Evolutionary conservation across 2,888 invertebrate species (phyloP), one percentile per base, ranked within the genome.

Genomic region (Platycheirus albimanus): DNA sequence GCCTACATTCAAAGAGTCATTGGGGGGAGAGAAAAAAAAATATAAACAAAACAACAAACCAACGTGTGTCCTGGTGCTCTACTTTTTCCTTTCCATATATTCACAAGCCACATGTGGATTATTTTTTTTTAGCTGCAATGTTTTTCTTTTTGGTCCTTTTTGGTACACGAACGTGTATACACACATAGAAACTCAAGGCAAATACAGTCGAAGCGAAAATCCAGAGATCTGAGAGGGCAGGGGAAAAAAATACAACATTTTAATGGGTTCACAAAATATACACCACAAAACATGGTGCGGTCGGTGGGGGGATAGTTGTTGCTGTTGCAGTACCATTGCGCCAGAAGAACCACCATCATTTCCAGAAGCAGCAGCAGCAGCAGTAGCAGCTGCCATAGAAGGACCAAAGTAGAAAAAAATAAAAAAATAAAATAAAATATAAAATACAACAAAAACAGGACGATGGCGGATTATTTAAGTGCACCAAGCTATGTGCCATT

Each of bases 11-110:
- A 76, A 70, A 36, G 63, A 19, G 13, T 20, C 8, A 19, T 3
- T 24, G 6, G n/a, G 10, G 28, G 17, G 43, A 52, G 47, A 13
- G 33, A n/a, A 47, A 56, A 79, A 47, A 24, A 41, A 56, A 13
- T 13, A 43, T 36, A 43, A 71, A 70, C 52, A 69, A 33, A 19
- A 36, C 33, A 49, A 20, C 45, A 74, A 77, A 74, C 77, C 54
- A 72, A 64, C 63, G 49, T 69, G 72, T 78, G 83, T 78, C 83
- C 83, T 67, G 69, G 78, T 83, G 83, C 83, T 78, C 83, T 69
- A 78, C 54, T 72, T 83, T 76, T 49, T 33, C 51, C 51, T 47
- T 54, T 38, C 10, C 52, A 36, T 36, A 43, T n/a, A n/a, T n/a
- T n/a, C 52, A 74, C 63, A 75, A 75, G 63, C 49, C 76, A 78